Evolutionary conservation across 2,888 invertebrate species (phyloP), one percentile per base, ranked within the genome.

Genomic region (Nudaria mundana): DNA sequence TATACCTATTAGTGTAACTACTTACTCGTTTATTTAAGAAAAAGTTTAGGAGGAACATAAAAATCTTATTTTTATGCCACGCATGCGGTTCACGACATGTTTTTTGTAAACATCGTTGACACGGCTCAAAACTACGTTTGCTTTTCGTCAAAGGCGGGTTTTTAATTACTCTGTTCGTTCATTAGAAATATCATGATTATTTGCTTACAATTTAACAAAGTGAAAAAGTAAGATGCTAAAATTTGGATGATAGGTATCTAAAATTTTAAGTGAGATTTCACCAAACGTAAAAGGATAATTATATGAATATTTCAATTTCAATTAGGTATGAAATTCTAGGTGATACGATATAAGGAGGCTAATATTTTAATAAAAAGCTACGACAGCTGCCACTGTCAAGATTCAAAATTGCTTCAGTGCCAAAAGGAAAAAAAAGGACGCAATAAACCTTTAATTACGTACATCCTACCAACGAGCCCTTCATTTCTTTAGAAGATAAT

Each of bases 41-140:
- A 53, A 52, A 44, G 40, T 39, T 44, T 43, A 45, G 41, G 48
- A 48, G 43, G 48, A 47, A 57, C 61, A 56, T 62, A 63, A 62
- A 61, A 62, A 50, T 56, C 56, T 55, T 61, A 63, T 62, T 63
- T 57, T 45, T 56, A 55, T 63, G 64, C 46, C 56, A 60, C 47
- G 40, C 38, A 52, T 42, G 45, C 33, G 46, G 54, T 55, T 44
- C 48, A 48, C 45, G 57, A 36, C 37, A 48, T 42, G 41, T 48
- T 63, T 62, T 7, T 52, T 44, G 48, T 51, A 51, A 63, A 56
- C 43, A 58, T 31, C 42, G 43, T 31, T 41, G 60, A 59, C 46
- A 36, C 46, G 48, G 35, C 36, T 51, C 43, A 49, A 58, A 51
- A 48, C 47, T n/a, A 44, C 37, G 35, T 48, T 56, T 48, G 28